These are phyloP conservation scores for Philereme vetulata DNA, from an alignment of 2,888 invertebrate species.

Conservation along the genomic window DNA sequence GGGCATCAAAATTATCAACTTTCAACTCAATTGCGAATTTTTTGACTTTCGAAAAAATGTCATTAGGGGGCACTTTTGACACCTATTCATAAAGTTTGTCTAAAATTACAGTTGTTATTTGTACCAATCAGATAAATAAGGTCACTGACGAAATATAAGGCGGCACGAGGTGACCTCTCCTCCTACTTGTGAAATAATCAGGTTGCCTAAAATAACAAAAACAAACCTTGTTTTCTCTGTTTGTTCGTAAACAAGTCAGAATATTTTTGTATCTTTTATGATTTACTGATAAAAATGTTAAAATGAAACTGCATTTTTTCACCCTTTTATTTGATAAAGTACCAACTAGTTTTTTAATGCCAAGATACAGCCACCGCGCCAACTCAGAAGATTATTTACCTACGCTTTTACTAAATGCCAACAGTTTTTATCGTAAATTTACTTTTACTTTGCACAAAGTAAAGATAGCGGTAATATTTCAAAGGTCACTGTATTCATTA, in stretches of 20 bases:
- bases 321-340: no score
- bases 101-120: conserved; percentile 9
- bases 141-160: conserved; percentile 26
- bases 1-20: conserved; percentile 1
- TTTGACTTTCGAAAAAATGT: conserved; percentile 10
- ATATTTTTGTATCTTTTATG: no score
- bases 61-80: conserved; percentile 1
- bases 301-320: no score
- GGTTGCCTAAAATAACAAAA: neutral
- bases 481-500: conserved; percentile 24
- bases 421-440: neutral
- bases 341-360: no score
- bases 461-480: conserved; percentile 13
- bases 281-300: no score
- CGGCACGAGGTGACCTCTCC: conserved; percentile 29
- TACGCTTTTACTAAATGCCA: neutral
- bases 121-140: conserved; percentile 11
- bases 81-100: conserved; percentile 2
- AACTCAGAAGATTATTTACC: neutral
- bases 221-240: neutral
- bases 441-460: conserved; percentile 2
- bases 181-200: conserved; percentile 13
- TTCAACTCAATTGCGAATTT: neutral
- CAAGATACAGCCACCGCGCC: no score
- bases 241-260: neutral